Evolutionary conservation across 2,113 vertebrate genomes (phyloP).

Genomic region (Lucifuga dentata): DNA sequence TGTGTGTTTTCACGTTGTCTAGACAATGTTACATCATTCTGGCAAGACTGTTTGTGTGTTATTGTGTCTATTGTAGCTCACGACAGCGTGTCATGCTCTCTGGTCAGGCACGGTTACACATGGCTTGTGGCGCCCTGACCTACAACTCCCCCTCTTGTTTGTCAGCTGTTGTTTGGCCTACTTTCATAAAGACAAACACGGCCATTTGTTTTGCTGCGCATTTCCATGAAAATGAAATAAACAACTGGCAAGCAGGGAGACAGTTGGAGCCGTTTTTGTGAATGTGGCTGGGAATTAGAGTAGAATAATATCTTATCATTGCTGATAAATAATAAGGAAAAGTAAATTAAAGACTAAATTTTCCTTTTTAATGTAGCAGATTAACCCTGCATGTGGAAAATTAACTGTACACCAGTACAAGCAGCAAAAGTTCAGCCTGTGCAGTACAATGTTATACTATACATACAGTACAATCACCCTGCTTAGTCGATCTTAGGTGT

Average conservation of each 20-base stretch:
- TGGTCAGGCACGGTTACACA: constrained; percentile 72
- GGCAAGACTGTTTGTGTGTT: constrained; percentile 64
- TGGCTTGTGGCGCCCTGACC: constrained; percentile 78
- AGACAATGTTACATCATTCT: constrained; percentile 73
- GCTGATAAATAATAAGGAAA: not conserved
- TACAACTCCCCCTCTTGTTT: constrained; percentile 80
- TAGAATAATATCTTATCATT: constrained; percentile 21
- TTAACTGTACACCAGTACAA: not conserved
- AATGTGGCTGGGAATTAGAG: not conserved
- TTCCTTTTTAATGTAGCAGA: no score
- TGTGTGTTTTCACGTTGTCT: constrained; percentile 63
- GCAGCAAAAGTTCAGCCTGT: no score
- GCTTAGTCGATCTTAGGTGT: no score
- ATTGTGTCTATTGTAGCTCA: constrained; percentile 70
- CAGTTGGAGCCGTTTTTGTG: constrained; percentile 26
- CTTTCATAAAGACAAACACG: constrained; percentile 82
- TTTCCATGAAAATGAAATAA: constrained; percentile 82
- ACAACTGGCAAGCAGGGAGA: constrained; percentile 53
- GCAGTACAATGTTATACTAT: no score
- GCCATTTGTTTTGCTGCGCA: constrained; percentile 78
- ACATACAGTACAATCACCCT: no score
- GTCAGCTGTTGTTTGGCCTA: constrained; percentile 83
- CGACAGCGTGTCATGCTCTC: constrained; percentile 70
- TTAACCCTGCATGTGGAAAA: not conserved
- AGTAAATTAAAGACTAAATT: no score